phyloP scores from a whole-genome alignment of 2,888 invertebrate species.

The Catocala nupta region DNA sequence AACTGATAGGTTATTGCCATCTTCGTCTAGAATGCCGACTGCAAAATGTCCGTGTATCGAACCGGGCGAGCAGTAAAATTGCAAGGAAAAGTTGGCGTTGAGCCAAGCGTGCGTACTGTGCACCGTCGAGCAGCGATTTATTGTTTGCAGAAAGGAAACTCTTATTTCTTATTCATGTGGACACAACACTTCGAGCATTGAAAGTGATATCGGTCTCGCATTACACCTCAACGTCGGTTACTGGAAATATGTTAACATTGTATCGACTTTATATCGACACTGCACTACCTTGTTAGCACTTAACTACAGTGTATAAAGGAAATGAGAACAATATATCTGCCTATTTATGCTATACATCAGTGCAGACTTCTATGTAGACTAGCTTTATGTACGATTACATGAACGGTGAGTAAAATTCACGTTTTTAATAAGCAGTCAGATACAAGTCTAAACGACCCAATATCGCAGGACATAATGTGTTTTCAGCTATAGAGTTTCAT shows the following conservation, averaged over 20 bases:
- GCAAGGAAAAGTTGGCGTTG: constrained; percentile 78
- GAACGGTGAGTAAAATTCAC: background rate
- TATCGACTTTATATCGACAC: constrained; percentile 27
- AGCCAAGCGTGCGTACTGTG: constrained; percentile 66
- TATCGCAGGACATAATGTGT: constrained; percentile 24
- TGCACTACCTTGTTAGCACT: constrained; percentile 25
- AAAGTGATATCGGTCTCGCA: constrained; percentile 61
- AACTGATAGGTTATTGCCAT: constrained; percentile 80
- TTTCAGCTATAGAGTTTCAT: constrained; percentile 21
- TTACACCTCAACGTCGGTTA: constrained; percentile 22
- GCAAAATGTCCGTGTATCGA: constrained; percentile 74
- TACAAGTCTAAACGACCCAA: background rate
- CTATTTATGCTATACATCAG: too few relatives aligned
- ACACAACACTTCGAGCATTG: constrained; percentile 57
- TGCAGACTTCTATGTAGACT: background rate
- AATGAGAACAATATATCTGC: constrained; percentile 19
- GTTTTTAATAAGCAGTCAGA: constrained; percentile 3
- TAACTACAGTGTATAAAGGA: constrained; percentile 16
- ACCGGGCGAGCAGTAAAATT: constrained; percentile 70
- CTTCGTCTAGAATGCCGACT: constrained; percentile 71
- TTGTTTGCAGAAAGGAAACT: constrained; percentile 76
- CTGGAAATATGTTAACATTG: constrained; percentile 39
- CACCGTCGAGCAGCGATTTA: constrained; percentile 62
- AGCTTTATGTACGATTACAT: background rate
- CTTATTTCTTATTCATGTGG: constrained; percentile 72